phyloP scores from a whole-genome alignment of 1,140 invertebrate genomes.

The Drosophila littoralis region DNA sequence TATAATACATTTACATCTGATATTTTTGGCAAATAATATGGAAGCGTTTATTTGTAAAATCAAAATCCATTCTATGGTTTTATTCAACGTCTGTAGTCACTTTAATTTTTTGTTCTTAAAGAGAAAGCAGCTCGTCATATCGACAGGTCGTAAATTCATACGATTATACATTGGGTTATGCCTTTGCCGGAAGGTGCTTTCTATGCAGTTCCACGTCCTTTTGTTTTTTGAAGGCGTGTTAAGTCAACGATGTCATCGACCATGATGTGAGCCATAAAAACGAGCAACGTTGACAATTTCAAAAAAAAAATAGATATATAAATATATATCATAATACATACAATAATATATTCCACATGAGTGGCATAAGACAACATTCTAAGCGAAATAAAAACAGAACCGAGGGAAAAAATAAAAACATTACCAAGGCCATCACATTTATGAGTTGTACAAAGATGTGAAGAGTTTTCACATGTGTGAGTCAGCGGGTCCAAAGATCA shows the following conservation, averaged over 20 bases:
- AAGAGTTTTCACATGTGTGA: constrained; percentile 34
- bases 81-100: not conserved
- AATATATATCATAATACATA: constrained; percentile 8
- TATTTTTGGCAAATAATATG: no score
- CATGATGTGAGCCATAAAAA: constrained; percentile 35
- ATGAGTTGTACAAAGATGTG: constrained; percentile 16
- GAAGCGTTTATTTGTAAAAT: no score
- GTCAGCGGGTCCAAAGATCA: constrained; percentile 36
- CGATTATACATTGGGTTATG: constrained; percentile 18
- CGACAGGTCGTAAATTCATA: constrained; percentile 33
- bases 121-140: not conserved
- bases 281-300: constrained; percentile 37
- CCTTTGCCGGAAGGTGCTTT: constrained; percentile 18
- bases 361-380: constrained; percentile 21
- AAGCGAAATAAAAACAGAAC: constrained; percentile 23
- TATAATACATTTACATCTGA: no score
- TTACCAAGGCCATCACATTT: constrained; percentile 16
- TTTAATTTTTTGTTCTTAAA: constrained; percentile 1
- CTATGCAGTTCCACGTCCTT: not conserved
- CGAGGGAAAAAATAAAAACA: constrained; percentile 1
- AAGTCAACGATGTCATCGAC: constrained; percentile 36
- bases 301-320: constrained; percentile 17
- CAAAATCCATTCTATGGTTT: not conserved
- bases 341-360: constrained; percentile 39
- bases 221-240: constrained; percentile 20